Percentiles rank a stretch among this genome's conserved stretches.
These are phyloP conservation scores for Nannobrachium achirus DNA, from an alignment of 2,113 vertebrate species.

Conservation along the genomic window DNA sequence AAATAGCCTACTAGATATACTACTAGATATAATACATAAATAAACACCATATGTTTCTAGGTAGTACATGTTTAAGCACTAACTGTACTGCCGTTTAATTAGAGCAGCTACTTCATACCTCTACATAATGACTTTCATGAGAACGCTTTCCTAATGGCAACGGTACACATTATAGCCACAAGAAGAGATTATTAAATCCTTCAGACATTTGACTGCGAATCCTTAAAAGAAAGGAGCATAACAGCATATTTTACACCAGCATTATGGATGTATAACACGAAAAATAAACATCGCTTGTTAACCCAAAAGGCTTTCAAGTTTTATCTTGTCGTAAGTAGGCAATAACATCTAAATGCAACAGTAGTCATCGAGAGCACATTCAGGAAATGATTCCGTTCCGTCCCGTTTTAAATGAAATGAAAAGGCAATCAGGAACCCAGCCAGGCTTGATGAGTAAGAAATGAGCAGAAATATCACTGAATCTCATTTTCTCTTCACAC, in stretches of 20 bases:
- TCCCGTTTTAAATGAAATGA: neutral
- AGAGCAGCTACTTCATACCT: constrained; percentile 27
- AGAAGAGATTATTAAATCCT: too few species aligned
- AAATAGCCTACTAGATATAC: constrained; percentile 25
- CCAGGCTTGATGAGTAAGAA: constrained; percentile 19
- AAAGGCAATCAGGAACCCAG: constrained; percentile 18
- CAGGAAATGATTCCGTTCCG: too few species aligned
- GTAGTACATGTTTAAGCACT: constrained; percentile 20
- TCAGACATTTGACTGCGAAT: too few species aligned
- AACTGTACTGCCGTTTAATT: constrained; percentile 25
- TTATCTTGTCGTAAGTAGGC: neutral
- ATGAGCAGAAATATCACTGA: constrained; percentile 34
- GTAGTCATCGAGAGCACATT: too few species aligned
- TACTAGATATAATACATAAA: constrained; percentile 36
- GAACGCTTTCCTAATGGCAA: neutral
- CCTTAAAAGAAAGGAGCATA: neutral
- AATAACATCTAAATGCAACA: neutral
- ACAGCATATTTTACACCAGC: constrained; percentile 32
- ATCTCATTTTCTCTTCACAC: constrained; percentile 41
- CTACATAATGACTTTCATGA: neutral
- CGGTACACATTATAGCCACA: neutral
- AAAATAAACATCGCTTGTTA: neutral
- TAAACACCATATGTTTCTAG: constrained; percentile 21
- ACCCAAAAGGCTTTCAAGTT: constrained; percentile 16
- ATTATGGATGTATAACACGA: constrained; percentile 10